phyloP scores from a whole-genome alignment of 1,140 invertebrate species.

The Nebria ingens region DNA sequence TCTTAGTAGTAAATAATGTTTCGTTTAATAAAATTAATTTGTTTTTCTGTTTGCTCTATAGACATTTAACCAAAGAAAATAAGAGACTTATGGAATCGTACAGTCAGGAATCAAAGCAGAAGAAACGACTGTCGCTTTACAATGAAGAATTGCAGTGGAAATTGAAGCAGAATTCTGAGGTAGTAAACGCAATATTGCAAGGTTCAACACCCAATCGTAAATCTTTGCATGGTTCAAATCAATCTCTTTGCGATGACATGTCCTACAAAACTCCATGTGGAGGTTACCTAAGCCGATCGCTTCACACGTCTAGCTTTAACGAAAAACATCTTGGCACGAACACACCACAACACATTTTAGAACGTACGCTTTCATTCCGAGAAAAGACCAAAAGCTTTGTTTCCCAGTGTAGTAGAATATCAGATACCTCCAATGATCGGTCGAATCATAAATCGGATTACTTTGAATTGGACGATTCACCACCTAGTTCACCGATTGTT shows the following conservation, averaged over 20 bases:
- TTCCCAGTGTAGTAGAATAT: conserved; percentile 14
- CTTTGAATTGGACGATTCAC: conserved; percentile 28
- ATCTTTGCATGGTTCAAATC: conserved; percentile 10
- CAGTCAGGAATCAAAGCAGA: conserved; percentile 62
- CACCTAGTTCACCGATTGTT: conserved; percentile 51
- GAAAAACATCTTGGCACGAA: conserved; percentile 21
- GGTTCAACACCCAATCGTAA: background rate
- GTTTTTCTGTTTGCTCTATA: conserved; percentile 28
- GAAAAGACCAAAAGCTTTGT: conserved; percentile 14
- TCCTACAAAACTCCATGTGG: conserved; percentile 27
- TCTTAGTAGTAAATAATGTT: background rate
- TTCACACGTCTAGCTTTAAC: conserved; percentile 28
- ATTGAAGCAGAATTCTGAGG: conserved; percentile 64
- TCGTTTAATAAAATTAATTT: conserved; percentile 8
- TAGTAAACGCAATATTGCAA: conserved; percentile 32
- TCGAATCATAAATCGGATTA: background rate
- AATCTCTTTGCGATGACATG: conserved; percentile 17
- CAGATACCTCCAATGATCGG: conserved; percentile 18
- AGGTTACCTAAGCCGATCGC: conserved; percentile 22
- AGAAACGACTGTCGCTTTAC: conserved; percentile 61
- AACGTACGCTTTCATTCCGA: conserved; percentile 24
- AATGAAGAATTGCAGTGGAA: conserved; percentile 83
- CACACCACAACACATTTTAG: conserved; percentile 21
- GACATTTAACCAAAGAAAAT: conserved; percentile 49
- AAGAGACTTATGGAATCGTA: conserved; percentile 57